phyloP scores from a whole-genome alignment of 2,113 vertebrate species.

The Cairina moschata region DNA sequence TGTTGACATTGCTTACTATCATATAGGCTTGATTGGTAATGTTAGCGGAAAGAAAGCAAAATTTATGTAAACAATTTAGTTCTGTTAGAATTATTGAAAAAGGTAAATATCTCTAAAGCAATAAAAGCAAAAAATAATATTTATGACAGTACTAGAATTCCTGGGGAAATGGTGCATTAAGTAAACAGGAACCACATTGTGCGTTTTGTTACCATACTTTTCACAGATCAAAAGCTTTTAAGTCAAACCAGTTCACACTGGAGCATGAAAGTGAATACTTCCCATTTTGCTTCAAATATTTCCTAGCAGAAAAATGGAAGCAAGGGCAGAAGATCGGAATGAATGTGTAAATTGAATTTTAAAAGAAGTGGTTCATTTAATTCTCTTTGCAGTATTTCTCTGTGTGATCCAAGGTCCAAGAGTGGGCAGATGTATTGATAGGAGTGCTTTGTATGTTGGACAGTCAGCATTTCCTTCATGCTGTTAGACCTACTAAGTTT shows the following conservation, averaged over 20 bases:
- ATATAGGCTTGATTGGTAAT: background rate
- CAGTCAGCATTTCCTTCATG: background rate
- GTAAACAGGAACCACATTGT: constrained; percentile 5
- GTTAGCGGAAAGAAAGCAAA: background rate
- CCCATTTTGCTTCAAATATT: background rate
- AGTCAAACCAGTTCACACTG: background rate
- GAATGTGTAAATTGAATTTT: background rate
- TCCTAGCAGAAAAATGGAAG: background rate
- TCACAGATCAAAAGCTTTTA: constrained; percentile 18
- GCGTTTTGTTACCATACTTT: background rate
- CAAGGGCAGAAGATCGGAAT: background rate
- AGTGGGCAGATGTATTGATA: background rate
- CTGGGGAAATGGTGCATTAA: background rate
- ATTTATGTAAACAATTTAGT: constrained; percentile 38
- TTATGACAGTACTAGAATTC: background rate
- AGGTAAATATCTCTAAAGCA: background rate
- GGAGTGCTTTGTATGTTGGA: background rate
- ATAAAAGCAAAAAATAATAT: constrained; percentile 19
- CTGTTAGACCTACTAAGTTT: background rate
- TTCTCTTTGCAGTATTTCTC: background rate
- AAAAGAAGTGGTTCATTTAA: background rate
- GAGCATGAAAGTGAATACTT: constrained; percentile 1
- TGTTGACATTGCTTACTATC: background rate
- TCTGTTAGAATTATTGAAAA: constrained; percentile 13
- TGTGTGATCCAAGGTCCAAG: background rate